Conservation (phyloP, 2,113 vertebrate genomes). For the Alaudala cheleensis region DNA sequence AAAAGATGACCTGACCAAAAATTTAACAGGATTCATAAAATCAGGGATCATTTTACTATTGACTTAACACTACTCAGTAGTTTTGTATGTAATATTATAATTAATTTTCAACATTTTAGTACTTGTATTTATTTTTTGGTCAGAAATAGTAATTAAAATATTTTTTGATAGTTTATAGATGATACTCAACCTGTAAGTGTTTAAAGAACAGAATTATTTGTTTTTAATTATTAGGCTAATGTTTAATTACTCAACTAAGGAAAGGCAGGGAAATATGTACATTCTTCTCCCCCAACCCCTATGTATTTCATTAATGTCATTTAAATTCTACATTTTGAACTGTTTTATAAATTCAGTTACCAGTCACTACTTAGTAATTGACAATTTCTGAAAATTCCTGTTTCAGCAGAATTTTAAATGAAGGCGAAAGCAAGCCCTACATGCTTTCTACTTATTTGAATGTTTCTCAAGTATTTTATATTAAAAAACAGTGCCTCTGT, state of each 20-base stretch:
- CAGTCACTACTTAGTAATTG: conserved; percentile 76
- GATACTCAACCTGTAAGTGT: conserved; percentile 77
- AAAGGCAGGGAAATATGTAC: conserved; percentile 83
- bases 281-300: conserved; percentile 71
- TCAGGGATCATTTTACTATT: conserved; percentile 87
- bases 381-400: conserved; percentile 75
- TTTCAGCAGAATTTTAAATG: conserved; percentile 82
- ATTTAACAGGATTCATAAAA: conserved; percentile 81
- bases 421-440: conserved; percentile 77
- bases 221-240: conserved; percentile 80
- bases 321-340: conserved; percentile 77
- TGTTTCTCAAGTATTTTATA: conserved; percentile 90
- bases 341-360: conserved; percentile 80
- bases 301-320: conserved; percentile 70
- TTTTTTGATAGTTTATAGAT: conserved; percentile 86
- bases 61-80: conserved; percentile 82
- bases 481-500: conserved; percentile 91
- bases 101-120: conserved; percentile 85
- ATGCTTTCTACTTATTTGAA: conserved; percentile 89
- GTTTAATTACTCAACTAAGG: conserved; percentile 76
- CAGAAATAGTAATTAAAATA: conserved; percentile 85
- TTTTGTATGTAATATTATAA: conserved; percentile 84
- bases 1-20: conserved; percentile 83
- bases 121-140: conserved; percentile 84
- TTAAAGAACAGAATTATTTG: conserved; percentile 76